Percentiles rank a stretch among this genome's conserved stretches.
phyloP scores from a whole-genome alignment of 2,797 vertebrate species.

The Phoeniculus purpureus region DNA sequence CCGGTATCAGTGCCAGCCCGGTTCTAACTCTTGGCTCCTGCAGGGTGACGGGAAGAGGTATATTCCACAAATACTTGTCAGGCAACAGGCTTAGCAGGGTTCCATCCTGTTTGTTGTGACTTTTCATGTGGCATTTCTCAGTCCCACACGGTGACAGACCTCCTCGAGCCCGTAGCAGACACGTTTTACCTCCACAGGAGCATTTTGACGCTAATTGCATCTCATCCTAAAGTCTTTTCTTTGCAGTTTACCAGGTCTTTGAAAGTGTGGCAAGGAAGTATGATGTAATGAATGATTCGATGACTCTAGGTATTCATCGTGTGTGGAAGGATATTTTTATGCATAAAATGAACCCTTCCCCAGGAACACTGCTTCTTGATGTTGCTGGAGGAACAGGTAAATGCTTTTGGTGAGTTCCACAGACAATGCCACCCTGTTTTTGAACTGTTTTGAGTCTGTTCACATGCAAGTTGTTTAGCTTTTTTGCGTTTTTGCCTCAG shows the following conservation, averaged over 20 bases:
- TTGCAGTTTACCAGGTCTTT: conserved; percentile 92
- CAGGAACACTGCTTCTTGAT: conserved; percentile 89
- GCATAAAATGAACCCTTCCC: conserved; percentile 87
- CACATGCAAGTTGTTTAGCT: not conserved
- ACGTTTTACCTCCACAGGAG: not conserved
- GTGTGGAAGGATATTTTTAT: conserved; percentile 93
- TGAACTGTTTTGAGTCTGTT: not conserved
- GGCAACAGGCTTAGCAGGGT: not conserved
- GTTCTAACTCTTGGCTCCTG: not conserved
- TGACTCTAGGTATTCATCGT: conserved; percentile 93
- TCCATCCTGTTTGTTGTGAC: fast-evolving
- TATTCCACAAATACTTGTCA: not conserved
- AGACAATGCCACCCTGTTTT: fast-evolving
- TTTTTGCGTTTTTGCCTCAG: fast-evolving
- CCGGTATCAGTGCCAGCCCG: fast-evolving
- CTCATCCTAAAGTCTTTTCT: not conserved
- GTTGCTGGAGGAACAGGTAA: conserved; percentile 96
- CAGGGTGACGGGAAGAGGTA: too few species aligned
- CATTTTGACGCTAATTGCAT: not conserved
- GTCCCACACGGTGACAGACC: not conserved
- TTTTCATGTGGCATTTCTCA: not conserved
- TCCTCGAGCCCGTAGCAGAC: not conserved
- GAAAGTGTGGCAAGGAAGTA: conserved; percentile 94
- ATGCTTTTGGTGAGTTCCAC: not conserved
- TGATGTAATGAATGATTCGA: conserved; percentile 97